A percentile compares a stretch with the other conserved stretches of the same genome.
Conservation (phyloP, 64 coral and sea anemone species). For the Stylophora pistillata region DNA sequence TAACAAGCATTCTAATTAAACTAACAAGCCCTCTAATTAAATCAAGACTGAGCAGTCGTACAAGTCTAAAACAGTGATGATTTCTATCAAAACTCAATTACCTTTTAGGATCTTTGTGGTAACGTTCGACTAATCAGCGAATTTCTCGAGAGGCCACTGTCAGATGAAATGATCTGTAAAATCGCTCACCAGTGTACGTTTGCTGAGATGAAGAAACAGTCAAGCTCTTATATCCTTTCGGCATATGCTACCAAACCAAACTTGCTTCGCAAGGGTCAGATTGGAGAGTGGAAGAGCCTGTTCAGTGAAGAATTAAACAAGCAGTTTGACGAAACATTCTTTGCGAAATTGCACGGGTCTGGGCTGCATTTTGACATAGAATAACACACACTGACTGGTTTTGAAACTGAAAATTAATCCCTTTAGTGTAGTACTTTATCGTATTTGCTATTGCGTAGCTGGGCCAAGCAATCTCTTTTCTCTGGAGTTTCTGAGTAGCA, state of each 20-base stretch:
- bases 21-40: no score
- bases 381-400: background rate
- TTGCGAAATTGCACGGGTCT: background rate
- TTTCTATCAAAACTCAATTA: no score
- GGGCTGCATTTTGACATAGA: conserved; percentile 1
- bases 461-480: no score
- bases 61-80: no score
- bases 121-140: conserved; percentile 2
- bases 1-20: no score
- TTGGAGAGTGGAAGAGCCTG: background rate
- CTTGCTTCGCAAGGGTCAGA: conserved; percentile 12
- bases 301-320: conserved; percentile 10
- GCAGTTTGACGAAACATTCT: background rate
- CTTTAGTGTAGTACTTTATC: no score
- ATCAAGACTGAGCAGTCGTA: no score
- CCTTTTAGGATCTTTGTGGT: conserved; percentile 4
- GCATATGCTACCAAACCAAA: background rate
- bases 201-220: conserved; percentile 14
- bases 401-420: background rate
- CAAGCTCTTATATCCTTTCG: background rate
- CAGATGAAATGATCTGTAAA: background rate
- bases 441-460: no score
- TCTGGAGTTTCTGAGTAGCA: no score
- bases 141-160: conserved; percentile 10
- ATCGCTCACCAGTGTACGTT: conserved; percentile 41